These are phyloP conservation scores for Ictalurus furcatus DNA, from an alignment of 2,113 vertebrate genomes.

Conservation along the genomic window DNA sequence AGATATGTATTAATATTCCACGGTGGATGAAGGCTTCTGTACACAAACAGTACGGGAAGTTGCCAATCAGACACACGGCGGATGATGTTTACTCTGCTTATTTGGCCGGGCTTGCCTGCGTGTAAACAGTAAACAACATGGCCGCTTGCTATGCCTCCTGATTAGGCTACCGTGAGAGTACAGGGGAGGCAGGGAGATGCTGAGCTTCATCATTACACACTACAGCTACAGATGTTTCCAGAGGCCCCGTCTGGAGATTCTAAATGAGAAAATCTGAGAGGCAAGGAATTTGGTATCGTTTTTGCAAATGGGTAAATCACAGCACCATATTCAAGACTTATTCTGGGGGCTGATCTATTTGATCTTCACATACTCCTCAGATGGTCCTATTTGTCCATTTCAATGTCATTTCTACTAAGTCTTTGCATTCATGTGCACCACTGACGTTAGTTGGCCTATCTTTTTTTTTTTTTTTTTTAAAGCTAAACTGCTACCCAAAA, in stretches of 20 bases:
- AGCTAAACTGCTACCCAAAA: not conserved
- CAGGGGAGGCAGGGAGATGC: slow-evolving; percentile 19
- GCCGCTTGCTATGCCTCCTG: slow-evolving; percentile 28
- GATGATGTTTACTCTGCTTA: slow-evolving; percentile 56
- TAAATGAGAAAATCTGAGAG: slow-evolving; percentile 11
- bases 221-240: slow-evolving; percentile 56
- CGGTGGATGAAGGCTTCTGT: slow-evolving; percentile 28
- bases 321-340: not conserved
- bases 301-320: not conserved
- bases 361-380: not conserved
- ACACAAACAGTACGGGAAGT: slow-evolving; percentile 52
- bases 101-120: slow-evolving; percentile 52
- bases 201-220: slow-evolving; percentile 52
- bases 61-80: slow-evolving; percentile 47
- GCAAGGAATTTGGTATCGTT: not conserved
- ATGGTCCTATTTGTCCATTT: not conserved
- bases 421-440: not conserved
- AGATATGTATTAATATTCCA: slow-evolving; percentile 54
- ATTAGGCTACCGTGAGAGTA: slow-evolving; percentile 46
- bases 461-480: not conserved
- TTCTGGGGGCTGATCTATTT: not conserved
- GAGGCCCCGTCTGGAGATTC: slow-evolving; percentile 29
- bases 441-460: not conserved
- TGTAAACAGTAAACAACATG: slow-evolving; percentile 50
- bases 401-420: not conserved